phyloP scores from a whole-genome alignment of 2,888 invertebrate genomes.

The Teleogryllus oceanicus region DNA sequence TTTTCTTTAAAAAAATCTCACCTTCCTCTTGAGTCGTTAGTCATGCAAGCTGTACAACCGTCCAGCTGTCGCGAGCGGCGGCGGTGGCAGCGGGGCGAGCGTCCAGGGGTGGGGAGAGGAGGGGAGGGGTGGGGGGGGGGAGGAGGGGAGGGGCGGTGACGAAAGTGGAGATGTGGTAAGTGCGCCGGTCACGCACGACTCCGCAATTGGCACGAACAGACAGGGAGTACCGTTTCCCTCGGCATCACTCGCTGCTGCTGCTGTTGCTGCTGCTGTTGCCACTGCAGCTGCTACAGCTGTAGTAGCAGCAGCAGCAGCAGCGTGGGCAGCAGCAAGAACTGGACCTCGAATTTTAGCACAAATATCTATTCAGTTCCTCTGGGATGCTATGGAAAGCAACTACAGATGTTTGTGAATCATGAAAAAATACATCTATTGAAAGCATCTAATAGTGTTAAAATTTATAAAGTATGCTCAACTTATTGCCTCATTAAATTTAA shows the following conservation, averaged over 20 bases:
- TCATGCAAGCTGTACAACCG: too few species aligned
- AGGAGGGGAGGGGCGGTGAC: neutral
- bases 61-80: neutral
- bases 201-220: conserved; percentile 18
- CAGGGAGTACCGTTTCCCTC: neutral
- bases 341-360: too few species aligned
- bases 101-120: neutral
- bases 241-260: neutral
- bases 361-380: too few species aligned
- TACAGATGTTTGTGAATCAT: too few species aligned
- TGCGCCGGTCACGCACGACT: neutral
- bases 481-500: too few species aligned
- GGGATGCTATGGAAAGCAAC: too few species aligned
- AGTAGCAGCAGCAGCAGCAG: neutral
- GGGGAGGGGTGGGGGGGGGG: neutral
- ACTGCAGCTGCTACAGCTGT: neutral
- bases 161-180: neutral
- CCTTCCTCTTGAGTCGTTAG: too few species aligned
- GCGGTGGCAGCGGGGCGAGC: neutral
- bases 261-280: neutral
- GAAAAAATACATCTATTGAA: too few species aligned
- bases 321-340: neutral
- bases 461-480: too few species aligned
- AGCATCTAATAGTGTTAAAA: too few species aligned
- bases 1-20: too few species aligned